Conservation (phyloP, 2,113 vertebrate genomes). For the Chrysemys picta region DNA sequence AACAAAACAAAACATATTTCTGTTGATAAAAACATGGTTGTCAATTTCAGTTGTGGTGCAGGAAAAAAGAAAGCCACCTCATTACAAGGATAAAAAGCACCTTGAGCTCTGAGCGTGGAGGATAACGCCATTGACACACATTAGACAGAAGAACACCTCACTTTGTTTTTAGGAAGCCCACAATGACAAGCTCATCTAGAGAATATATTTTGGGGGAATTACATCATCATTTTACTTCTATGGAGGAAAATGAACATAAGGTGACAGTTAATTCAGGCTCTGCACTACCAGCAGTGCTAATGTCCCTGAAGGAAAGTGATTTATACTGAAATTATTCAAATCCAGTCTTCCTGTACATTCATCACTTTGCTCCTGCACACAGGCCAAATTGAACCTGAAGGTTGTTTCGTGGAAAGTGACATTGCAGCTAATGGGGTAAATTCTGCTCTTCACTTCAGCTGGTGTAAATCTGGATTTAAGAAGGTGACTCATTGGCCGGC, state of each 20-base stretch:
- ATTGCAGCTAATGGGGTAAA: fast-evolving
- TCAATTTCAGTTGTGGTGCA: fast-evolving
- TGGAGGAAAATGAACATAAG: not conserved
- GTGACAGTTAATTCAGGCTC: not conserved
- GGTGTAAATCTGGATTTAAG: not conserved
- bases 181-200: not conserved
- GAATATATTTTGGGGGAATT: fast-evolving
- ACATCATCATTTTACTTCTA: not conserved
- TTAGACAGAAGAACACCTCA: not conserved
- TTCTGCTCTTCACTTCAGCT: not conserved
- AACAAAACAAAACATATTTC: not conserved
- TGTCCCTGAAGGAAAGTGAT: not conserved
- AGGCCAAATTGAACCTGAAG: not conserved
- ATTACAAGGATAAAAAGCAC: fast-evolving
- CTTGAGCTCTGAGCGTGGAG: fast-evolving
- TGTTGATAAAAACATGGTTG: fast-evolving
- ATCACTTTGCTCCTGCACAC: not conserved
- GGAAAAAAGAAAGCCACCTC: fast-evolving
- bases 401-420: not conserved
- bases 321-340: not conserved
- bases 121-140: fast-evolving
- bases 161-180: not conserved
- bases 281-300: not conserved
- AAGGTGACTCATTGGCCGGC: not conserved
- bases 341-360: fast-evolving